Evolutionary conservation across 2,797 vertebrate genomes (phyloP), one percentile per base, ranked within the genome.

Genomic region (Luscinia luscinia): DNA sequence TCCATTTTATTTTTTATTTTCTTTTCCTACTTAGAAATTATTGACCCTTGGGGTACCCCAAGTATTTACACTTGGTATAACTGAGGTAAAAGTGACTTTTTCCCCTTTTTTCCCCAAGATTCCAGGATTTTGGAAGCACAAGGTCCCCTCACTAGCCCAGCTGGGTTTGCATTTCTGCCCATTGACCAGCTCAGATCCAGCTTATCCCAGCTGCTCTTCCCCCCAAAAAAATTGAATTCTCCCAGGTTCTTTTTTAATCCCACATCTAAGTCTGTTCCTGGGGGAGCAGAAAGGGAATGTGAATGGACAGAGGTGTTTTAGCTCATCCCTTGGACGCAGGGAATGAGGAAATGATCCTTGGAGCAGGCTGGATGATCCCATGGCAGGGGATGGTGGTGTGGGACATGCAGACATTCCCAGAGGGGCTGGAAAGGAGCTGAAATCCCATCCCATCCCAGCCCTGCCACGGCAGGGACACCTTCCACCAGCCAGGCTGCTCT

Each of bases 101-200:
- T 0, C 18, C 30, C 36, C 8, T 11, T 89, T 78, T 67, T 67
- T 49, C 19, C 28, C 51, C 41, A 19, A 23, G 11, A 64, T 89
- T 49, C 15, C 64, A 74, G 34, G 3, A 2, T 59, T 61, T 38
- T 48, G 34, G 58, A 89, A 84, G 61, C 63, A 32, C 2, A 0
- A 55, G 59, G 10, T 17, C 15, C 62, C 59, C 62, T 48, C 43
- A 52, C 54, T 49, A 80, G 54, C 59, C 52, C 91, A 68, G 55
- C 82, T 66, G 83, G 43, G 55, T 67, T 87, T 78, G 30, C 58
- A 22, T 77, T 58, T 49, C 68, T 32, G 11, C 72, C 40, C 18
- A 0, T 1, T 41, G n/a, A 20, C 58, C 0, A 24, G 54, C 32
- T 61, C 0, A 0, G 70, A 69, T 57, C 75, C 75, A 32, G 66